A percentile compares a stretch with the other conserved stretches of the same genome.
These are phyloP conservation scores for Camelus dromedarius DNA, from an alignment of 2,113 vertebrate genomes.

Conservation along the genomic window DNA sequence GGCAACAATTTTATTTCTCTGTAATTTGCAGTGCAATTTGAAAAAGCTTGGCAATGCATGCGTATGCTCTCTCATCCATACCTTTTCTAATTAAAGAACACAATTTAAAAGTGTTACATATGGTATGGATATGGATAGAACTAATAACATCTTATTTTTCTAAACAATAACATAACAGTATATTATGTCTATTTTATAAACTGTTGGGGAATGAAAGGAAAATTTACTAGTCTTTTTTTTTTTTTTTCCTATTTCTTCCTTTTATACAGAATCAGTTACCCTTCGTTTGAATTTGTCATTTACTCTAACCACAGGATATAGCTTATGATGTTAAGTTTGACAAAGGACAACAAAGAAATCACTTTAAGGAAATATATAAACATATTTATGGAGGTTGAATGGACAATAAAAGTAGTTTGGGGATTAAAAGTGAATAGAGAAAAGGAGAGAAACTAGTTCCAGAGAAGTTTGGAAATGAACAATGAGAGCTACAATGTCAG, in stretches of 20 bases:
- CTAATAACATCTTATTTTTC: constrained; percentile 49
- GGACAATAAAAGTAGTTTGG: constrained; percentile 54
- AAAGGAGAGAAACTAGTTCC: constrained; percentile 44
- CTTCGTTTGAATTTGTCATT: constrained; percentile 45
- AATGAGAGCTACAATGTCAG: constrained; percentile 22
- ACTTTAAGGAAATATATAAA: constrained; percentile 65
- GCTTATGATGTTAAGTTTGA: constrained; percentile 56
- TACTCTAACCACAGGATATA: constrained; percentile 58
- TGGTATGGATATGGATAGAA: not conserved
- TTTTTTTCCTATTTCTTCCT: not conserved
- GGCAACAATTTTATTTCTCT: constrained; percentile 35
- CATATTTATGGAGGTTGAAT: constrained; percentile 49
- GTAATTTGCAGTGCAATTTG: constrained; percentile 32
- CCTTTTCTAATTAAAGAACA: constrained; percentile 58
- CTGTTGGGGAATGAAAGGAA: not conserved
- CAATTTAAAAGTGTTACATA: constrained; percentile 1
- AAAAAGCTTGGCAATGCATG: not conserved
- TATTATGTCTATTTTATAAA: constrained; percentile 50
- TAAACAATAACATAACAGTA: constrained; percentile 15
- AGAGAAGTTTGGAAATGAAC: constrained; percentile 60
- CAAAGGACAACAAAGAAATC: constrained; percentile 64
- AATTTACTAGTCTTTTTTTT: not conserved
- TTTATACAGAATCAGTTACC: constrained; percentile 23
- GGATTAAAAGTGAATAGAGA: constrained; percentile 43
- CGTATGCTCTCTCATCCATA: constrained; percentile 15